phyloP scores from a whole-genome alignment of 2,113 vertebrate genomes.

The Kobus ellipsiprymnus region DNA sequence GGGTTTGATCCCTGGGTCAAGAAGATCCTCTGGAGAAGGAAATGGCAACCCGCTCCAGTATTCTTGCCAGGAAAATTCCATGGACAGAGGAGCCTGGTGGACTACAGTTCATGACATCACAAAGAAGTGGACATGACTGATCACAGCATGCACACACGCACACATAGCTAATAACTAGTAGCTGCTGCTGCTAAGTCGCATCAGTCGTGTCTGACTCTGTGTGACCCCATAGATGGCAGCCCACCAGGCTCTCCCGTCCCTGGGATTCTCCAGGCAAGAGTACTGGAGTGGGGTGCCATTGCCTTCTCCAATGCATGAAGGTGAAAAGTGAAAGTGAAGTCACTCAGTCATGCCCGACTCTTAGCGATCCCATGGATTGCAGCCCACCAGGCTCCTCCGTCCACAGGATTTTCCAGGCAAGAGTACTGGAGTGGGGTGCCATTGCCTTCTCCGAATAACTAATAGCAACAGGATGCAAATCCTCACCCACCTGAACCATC shows the following conservation, averaged over 20 bases:
- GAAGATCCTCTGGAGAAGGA: not conserved
- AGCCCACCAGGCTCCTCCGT: too few relatives aligned
- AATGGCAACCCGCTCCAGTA: not conserved
- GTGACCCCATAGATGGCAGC: fast-evolving
- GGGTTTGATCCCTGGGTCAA: not conserved
- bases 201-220: too few relatives aligned
- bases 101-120: not conserved
- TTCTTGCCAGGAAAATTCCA: not conserved
- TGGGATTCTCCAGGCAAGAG: too few relatives aligned
- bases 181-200: too few relatives aligned
- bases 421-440: too few relatives aligned
- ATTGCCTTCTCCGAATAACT: not conserved
- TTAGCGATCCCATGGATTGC: too few relatives aligned
- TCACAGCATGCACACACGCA: not conserved
- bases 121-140: not conserved
- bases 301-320: too few relatives aligned
- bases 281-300: too few relatives aligned
- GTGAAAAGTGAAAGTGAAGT: too few relatives aligned
- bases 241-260: too few relatives aligned
- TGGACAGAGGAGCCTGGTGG: not conserved
- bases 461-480: not conserved
- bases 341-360: too few relatives aligned
- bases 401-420: too few relatives aligned
- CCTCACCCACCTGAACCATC: not conserved
- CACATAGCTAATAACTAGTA: not conserved